A percentile compares a stretch with the other conserved stretches of the same genome.
These are phyloP conservation scores for Siniperca obscura DNA, from an alignment of 2,797 vertebrate genomes.

Conservation along the genomic window DNA sequence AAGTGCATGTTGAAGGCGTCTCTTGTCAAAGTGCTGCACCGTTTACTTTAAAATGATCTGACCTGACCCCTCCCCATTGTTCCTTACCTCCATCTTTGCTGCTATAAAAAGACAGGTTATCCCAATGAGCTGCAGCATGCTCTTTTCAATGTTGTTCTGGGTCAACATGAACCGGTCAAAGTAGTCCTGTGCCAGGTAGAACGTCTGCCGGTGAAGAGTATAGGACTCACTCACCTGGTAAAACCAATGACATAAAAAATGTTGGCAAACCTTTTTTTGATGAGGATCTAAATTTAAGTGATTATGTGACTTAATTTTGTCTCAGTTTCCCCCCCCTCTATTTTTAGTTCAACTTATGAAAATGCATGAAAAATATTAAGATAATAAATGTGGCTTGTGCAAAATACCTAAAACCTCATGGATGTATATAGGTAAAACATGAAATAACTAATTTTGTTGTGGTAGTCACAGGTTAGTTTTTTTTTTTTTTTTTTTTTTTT, in stretches of 20 bases:
- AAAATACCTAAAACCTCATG: not conserved
- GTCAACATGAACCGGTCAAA: conserved; percentile 94
- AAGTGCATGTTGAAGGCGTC: not conserved
- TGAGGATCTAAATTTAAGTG: too few relatives aligned
- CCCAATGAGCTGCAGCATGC: conserved; percentile 91
- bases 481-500: too few relatives aligned
- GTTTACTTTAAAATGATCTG: not conserved
- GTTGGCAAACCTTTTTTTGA: not conserved
- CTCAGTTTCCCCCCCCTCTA: too few relatives aligned
- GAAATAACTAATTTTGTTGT: not conserved
- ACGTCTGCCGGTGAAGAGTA: conserved; percentile 91
- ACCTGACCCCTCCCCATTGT: rapidly evolving
- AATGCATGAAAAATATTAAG: too few relatives aligned
- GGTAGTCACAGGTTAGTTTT: too few relatives aligned
- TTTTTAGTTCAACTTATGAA: not conserved
- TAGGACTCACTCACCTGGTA: conserved; percentile 92
- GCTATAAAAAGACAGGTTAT: conserved; percentile 93
- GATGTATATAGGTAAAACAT: conserved; percentile 3
- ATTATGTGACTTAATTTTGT: not conserved
- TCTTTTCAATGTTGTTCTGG: conserved; percentile 87
- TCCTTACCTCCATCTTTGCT: conserved; percentile 92
- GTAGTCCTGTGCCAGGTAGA: conserved; percentile 94
- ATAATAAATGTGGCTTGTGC: not conserved
- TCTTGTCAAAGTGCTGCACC: not conserved
- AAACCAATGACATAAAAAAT: not conserved